phyloP scores from a whole-genome alignment of 1,140 invertebrate genomes.

The Archegozetes longisetosus region DNA sequence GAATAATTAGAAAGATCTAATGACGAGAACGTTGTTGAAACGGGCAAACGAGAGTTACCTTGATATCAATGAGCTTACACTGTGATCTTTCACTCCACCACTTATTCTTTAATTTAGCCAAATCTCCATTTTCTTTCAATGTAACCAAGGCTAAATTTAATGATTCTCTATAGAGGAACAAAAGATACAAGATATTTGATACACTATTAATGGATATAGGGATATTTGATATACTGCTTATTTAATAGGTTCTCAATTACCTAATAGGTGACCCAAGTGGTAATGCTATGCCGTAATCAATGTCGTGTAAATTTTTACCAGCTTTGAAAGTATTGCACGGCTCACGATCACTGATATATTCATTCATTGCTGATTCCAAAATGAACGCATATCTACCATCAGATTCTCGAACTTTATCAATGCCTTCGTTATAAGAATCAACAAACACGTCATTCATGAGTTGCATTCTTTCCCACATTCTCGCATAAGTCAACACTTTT shows the following conservation, averaged over 20 bases:
- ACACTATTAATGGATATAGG: too few species aligned
- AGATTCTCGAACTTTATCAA: conserved; percentile 54
- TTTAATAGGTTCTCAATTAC: too few species aligned
- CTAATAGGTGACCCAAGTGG: conserved; percentile 32
- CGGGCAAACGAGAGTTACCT: too few species aligned
- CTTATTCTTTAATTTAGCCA: conserved; percentile 31
- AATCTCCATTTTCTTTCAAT: conserved; percentile 33
- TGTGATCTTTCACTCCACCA: conserved; percentile 23
- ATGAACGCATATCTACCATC: conserved; percentile 56
- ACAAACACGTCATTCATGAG: conserved; percentile 67
- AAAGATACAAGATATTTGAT: too few species aligned
- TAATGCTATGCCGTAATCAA: conserved; percentile 32
- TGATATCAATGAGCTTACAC: background rate
- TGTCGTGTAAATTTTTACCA: conserved; percentile 48
- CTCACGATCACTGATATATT: conserved; percentile 54
- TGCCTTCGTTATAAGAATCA: conserved; percentile 60
- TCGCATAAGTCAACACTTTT: conserved; percentile 62
- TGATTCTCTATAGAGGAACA: background rate
- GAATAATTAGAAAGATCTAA: background rate
- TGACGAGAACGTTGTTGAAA: too few species aligned
- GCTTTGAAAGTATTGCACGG: conserved; percentile 53
- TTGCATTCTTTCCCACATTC: conserved; percentile 70
- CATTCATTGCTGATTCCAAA: conserved; percentile 68
- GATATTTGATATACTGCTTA: too few species aligned
- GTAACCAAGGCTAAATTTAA: conserved; percentile 29